These are phyloP conservation scores for Xenotilapia longispinis DNA, from an alignment of 2,113 vertebrate species.

Conservation along the genomic window DNA sequence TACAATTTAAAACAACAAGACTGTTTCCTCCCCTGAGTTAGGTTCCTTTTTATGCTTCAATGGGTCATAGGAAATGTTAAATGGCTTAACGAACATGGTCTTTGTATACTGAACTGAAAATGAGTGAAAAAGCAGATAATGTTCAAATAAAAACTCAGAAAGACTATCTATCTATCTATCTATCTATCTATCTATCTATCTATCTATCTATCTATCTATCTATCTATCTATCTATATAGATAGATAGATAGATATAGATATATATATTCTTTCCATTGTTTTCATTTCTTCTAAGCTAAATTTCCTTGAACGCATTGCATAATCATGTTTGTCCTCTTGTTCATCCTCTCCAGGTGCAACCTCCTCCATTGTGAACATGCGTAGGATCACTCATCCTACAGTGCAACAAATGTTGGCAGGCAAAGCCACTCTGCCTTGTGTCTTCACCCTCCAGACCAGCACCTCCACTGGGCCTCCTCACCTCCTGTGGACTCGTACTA, in stretches of 20 bases:
- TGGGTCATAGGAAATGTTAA: not conserved
- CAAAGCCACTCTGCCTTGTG: slow-evolving; percentile 81
- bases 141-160: not conserved
- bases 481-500: slow-evolving; percentile 85
- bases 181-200: no score
- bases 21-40: not conserved
- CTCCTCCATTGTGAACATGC: slow-evolving; percentile 77
- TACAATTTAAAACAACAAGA: not conserved
- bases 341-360: slow-evolving; percentile 35
- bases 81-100: not conserved
- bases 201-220: not conserved
- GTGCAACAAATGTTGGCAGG: slow-evolving; percentile 75
- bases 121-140: not conserved
- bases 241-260: not conserved
- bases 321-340: not conserved
- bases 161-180: not conserved
- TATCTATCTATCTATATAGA: no score
- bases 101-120: not conserved
- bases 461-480: slow-evolving; percentile 53
- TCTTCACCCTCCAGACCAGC: slow-evolving; percentile 71
- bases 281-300: not conserved
- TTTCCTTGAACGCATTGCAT: not conserved
- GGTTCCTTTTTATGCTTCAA: not conserved
- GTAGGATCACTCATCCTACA: slow-evolving; percentile 67
- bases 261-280: not conserved